Percentiles rank a stretch among this genome's conserved stretches.
Evolutionary conservation across 2,113 vertebrate species (phyloP).

Genomic region (Balaeniceps rex): DNA sequence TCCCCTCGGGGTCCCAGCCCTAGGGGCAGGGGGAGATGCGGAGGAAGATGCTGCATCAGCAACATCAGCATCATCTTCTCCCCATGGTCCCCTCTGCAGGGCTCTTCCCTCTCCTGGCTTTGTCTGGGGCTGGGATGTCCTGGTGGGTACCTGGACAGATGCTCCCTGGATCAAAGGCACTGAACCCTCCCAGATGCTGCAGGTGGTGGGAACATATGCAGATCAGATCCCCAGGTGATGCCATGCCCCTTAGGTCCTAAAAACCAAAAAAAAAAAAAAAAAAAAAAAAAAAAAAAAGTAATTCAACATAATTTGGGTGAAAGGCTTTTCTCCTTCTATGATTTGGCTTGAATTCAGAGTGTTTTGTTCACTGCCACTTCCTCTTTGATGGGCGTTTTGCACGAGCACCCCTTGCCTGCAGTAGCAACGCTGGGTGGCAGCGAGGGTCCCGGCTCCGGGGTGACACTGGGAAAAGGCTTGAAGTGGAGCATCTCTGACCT

Average conservation of each 20-base stretch:
- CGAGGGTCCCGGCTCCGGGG: rapidly evolving
- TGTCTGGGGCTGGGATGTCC: background rate
- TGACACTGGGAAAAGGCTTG: background rate
- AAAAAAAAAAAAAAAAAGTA: background rate
- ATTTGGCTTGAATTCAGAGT: background rate
- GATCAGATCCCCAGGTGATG: too few species aligned
- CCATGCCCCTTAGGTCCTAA: background rate
- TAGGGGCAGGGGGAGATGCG: background rate
- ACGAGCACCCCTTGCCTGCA: rapidly evolving
- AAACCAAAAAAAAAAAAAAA: background rate
- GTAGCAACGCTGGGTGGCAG: background rate
- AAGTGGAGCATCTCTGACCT: background rate
- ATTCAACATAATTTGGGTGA: background rate
- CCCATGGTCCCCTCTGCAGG: rapidly evolving
- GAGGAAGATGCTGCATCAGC: background rate
- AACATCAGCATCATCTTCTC: background rate
- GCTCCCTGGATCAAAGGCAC: background rate
- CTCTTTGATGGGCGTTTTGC: rapidly evolving
- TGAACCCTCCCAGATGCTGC: background rate
- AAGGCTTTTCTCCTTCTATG: background rate
- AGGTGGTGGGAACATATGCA: background rate
- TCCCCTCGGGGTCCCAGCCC: too few species aligned
- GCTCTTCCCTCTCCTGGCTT: background rate
- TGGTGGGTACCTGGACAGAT: rapidly evolving
- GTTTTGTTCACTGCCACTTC: rapidly evolving